Evolutionary conservation across 2,113 vertebrate species (phyloP), one percentile per base, ranked within the genome.

Genomic region (Megaceryle torquata): DNA sequence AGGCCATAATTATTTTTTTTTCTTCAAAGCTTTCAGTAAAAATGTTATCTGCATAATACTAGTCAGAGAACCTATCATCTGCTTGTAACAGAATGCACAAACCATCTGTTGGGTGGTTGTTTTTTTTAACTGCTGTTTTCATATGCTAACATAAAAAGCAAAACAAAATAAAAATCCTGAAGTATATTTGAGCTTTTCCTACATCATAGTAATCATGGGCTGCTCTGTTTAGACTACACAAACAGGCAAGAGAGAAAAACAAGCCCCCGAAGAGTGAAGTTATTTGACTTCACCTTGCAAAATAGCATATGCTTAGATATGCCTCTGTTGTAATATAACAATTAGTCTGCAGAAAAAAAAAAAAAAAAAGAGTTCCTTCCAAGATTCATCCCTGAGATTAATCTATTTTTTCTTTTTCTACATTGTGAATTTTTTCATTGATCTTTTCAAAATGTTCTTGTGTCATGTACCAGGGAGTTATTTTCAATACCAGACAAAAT

Each of bases 251-350:
- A 60, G 19, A 82, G 25, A 91, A 89, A 95, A 89, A 81, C 54
- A 95, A 86, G 29, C 5, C 39, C 26, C 31, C 35, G 11, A 74
- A 69, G 26, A 88, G 21, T 44, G 31, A 88, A 61, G 19, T 59
- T 89, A 65, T 46, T 72, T 82, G 57, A 94, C 50, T 93, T 90
- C 37, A 96, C 51, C 91, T 94, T 91, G 69, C 25, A 90, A 92
- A 86, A 78, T 78, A 91, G 26, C 69, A 89, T 74, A 91, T 39
- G 63, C 4, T 54, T 87, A 35, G 20, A 74, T 37, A 89, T 1
- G 21, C 29, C 26, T 77, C 43, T 69, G 10, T 21, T 69, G 29
- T 69, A 82, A 43, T 28, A 33, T 1, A 60, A 89, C 13, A 74
- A 39, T 24, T 26, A 60, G 37, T 61, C 22, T 72, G 33, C 6